Conservation (phyloP, 2,113 vertebrate species). For the Glareola pratincola region DNA sequence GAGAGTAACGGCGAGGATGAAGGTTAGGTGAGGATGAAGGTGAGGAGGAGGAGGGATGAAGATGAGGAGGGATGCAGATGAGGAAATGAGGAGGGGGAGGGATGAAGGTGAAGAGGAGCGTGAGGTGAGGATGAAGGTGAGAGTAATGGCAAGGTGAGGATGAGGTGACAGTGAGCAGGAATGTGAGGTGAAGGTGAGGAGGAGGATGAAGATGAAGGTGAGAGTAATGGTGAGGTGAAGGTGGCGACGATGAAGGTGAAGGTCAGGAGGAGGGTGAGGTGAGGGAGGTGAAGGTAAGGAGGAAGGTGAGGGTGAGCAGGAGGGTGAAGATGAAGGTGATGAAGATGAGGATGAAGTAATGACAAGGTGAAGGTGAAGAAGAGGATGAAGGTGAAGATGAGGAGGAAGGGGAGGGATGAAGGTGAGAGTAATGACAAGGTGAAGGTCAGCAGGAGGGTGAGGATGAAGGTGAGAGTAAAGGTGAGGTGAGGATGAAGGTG, state of each 20-base stretch:
- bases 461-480: too few species aligned
- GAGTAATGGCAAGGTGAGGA: background rate
- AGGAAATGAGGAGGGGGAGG: too few species aligned
- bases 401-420: background rate
- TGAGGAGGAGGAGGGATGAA: background rate
- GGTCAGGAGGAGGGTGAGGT: background rate
- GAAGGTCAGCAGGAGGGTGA: too few species aligned
- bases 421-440: too few species aligned
- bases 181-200: background rate
- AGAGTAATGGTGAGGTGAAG: too few species aligned
- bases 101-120: background rate
- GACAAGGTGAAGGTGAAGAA: too few species aligned
- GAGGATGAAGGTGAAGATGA: background rate
- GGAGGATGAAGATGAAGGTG: background rate
- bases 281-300: too few species aligned
- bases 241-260: too few species aligned
- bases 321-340: too few species aligned
- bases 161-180: background rate
- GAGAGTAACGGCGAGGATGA: too few species aligned
- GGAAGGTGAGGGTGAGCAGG: too few species aligned
- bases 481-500: background rate
- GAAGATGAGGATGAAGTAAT: too few species aligned
- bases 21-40: background rate
- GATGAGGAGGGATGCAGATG: background rate
- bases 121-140: background rate